These are phyloP conservation scores for Oxyruncus cristatus DNA, from an alignment of 2,113 vertebrate species.

Conservation along the genomic window DNA sequence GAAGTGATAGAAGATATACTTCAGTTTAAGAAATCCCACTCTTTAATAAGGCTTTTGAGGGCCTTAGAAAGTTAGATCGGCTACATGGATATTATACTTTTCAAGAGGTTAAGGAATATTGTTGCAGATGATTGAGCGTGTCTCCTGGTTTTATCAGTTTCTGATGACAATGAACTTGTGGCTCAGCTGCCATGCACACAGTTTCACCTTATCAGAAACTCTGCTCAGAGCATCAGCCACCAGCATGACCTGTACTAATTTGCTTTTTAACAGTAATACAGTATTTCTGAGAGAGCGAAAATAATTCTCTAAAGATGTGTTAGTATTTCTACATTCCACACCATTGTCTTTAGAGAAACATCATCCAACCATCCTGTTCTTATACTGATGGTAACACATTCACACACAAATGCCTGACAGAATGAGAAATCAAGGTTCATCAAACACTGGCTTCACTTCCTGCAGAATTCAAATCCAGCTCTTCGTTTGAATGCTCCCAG, in stretches of 20 bases:
- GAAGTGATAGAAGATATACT: neutral
- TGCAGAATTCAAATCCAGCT: constrained; percentile 31
- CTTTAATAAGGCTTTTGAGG: constrained; percentile 3
- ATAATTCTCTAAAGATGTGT: neutral
- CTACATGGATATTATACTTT: neutral
- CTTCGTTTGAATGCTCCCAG: neutral
- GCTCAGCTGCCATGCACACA: neutral
- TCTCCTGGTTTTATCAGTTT: constrained; percentile 13
- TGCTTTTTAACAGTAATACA: neutral
- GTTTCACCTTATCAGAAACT: neutral
- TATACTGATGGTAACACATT: neutral
- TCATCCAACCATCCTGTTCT: rapidly evolving
- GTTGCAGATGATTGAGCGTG: neutral
- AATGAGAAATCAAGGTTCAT: constrained; percentile 6
- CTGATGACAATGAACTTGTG: constrained; percentile 21
- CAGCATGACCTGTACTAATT: neutral
- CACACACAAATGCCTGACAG: neutral
- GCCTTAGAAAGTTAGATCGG: neutral
- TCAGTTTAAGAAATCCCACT: neutral
- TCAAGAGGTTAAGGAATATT: neutral
- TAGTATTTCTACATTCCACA: neutral
- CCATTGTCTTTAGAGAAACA: neutral
- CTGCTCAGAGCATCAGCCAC: neutral
- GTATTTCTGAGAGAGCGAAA: neutral
- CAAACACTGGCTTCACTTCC: neutral